Evolutionary conservation across 2,113 vertebrate genomes (phyloP), one percentile per base, ranked within the genome.

Genomic region (Leptosomus discolor): DNA sequence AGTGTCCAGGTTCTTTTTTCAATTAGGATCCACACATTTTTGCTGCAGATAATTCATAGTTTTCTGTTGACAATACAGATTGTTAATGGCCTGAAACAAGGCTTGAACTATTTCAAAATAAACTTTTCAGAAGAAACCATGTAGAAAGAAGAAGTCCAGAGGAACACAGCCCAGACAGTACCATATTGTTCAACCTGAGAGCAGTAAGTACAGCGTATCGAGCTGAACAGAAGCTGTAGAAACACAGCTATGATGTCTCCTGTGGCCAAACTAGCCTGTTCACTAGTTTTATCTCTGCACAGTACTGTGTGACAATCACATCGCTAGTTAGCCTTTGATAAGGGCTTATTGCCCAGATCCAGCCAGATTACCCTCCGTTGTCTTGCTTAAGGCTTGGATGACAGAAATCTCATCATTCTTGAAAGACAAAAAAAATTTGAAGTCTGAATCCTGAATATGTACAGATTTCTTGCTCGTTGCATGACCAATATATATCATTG

Each of bases 401-500:
- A 43, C 19, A 90, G 30, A 58, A 94, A 63, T 34, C 15, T 82
- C 69, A 41, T 46, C 4, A 24, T 43, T 78, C 69, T 78, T 70
- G 16, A 78, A 68, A 84, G 39, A 68, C 27, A 85, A 64, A 61
- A 48, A 69, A 74, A 71, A 63, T 12, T 13, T 58, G 58, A 53
- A 39, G 27, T 48, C 46, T 70, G 41, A 68, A 23, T 77, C 46
- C 41, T 27, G 58, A 83, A 67, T 8, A 19, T 5, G 11, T 34
- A 20, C 46, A 39, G 46, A 32, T 77, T 83, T 91, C 58, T 45
- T 50, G 10, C 29, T 65, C 45, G 9, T 39, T 91, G 46, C 20
- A 9, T 46, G 43, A 54, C 46, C 26, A 63, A 1, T 20, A 32
- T 21, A 67, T 0, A 0, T 54, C 11, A 57, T 0, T 36, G n/a